Evolutionary conservation across 2,113 vertebrate genomes (phyloP).

Genomic region (Cyprinodon tularosa): DNA sequence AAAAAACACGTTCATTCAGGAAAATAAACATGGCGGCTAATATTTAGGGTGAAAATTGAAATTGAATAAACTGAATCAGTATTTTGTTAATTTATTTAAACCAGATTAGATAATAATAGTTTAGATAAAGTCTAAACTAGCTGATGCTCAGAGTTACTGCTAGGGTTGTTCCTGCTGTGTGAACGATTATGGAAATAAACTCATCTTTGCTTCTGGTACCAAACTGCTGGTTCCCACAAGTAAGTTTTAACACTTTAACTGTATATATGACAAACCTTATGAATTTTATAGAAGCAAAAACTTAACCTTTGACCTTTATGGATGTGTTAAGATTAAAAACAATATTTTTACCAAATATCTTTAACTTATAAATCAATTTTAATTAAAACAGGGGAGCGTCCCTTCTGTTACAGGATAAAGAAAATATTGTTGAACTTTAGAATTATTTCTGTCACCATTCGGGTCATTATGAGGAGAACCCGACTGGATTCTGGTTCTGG

Average conservation of each 20-base stretch:
- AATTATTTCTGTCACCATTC: no score
- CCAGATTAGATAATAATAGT: neutral
- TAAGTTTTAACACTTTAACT: constrained; percentile 5
- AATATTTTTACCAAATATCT: neutral
- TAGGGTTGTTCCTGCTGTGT: constrained; percentile 7
- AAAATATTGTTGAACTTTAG: neutral
- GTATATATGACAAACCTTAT: neutral
- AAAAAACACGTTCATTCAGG: no score
- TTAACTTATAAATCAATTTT: neutral
- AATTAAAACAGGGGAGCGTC: neutral
- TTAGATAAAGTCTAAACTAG: neutral
- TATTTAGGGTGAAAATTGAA: neutral
- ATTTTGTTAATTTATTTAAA: neutral
- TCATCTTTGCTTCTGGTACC: constrained; percentile 23
- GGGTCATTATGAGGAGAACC: no score
- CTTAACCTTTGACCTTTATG: no score
- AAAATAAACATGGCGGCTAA: neutral
- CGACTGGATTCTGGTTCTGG: no score
- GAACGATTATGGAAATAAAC: constrained; percentile 11
- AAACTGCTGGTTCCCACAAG: neutral
- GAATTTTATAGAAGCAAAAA: neutral
- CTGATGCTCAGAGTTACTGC: neutral
- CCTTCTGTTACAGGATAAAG: neutral
- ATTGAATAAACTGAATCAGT: neutral
- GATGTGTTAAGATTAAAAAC: no score